Percentiles rank a stretch among this genome's conserved stretches.
Evolutionary conservation across 2,797 vertebrate genomes (phyloP).

Genomic region (Notamacropus eugenii): DNA sequence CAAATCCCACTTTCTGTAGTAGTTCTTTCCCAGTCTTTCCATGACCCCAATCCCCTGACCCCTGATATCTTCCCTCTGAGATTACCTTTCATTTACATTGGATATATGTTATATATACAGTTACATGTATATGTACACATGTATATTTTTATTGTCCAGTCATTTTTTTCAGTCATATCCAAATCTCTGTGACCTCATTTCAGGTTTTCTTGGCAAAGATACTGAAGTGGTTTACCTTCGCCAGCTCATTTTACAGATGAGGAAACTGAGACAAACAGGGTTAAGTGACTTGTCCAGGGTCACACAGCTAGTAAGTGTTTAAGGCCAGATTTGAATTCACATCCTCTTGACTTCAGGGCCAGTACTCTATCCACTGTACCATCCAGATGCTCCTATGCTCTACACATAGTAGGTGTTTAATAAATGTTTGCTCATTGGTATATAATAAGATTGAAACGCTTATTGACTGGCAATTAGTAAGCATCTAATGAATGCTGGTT

Average conservation of each 20-base stretch:
- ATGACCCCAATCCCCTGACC: neutral
- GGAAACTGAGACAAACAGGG: too few species aligned
- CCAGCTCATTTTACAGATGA: neutral
- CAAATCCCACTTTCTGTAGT: neutral
- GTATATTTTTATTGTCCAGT: neutral
- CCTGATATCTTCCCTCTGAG: neutral
- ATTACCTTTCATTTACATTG: neutral
- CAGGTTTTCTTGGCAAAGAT: neutral
- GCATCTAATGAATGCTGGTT: too few species aligned
- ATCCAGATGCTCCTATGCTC: too few species aligned
- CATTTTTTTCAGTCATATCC: neutral
- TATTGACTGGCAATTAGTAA: too few species aligned
- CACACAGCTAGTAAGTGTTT: too few species aligned
- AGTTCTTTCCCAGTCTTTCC: neutral
- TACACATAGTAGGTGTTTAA: too few species aligned
- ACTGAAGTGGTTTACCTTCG: neutral
- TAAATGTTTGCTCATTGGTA: too few species aligned
- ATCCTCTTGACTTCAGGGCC: too few species aligned
- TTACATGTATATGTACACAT: too few species aligned
- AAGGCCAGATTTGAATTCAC: too few species aligned
- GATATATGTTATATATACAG: neutral
- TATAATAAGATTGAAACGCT: too few species aligned
- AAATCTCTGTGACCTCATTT: neutral
- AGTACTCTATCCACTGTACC: neutral
- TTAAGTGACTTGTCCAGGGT: too few species aligned